Evolutionary conservation across 2,888 invertebrate species (phyloP), one percentile per base, ranked within the genome.

Genomic region (Rotaria magnacalcarata): DNA sequence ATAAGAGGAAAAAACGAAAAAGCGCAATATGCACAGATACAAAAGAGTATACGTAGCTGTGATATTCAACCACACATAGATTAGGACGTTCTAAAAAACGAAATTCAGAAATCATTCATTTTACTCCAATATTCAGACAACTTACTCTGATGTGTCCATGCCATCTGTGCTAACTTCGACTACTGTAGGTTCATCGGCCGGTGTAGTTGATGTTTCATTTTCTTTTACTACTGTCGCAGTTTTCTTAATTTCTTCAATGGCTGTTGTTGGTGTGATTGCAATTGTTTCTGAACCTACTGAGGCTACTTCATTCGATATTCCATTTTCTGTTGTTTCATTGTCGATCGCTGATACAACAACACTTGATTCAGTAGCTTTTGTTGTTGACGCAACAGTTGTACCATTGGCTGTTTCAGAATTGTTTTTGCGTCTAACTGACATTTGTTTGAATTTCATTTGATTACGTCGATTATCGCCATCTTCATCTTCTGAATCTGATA

Each of bases 381-480:
- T n/a, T 14, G n/a, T 47, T 47, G n/a, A 11, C 24, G 43, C 47
- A 47, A 80, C 47, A 24, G 47, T 47, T 80, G 47, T 80, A 80
- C 80, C 80, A 47, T 80, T 80, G 11, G n/a, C n/a, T 19, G 80
- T n/a, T 41, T 80, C 80, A 2, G 80, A 47, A 47, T 24, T 80
- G 3, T 47, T n/a, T 80, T 80, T 80, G 5, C 47, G 24, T 75
- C 80, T 85, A 27, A 50, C 60, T 7, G 47, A 8, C 11, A 47
- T n/a, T 47, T n/a, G 24, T 85, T 85, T 86, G 52, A 60, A 86
- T 74, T 74, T 84, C 43, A 52, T 43, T 27, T 50, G 85, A 86
- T 85, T 58, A 47, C 75, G 85, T 21, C 86, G 56, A n/a, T 86
- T 86, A 27, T 86, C 86, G 19, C 86, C 86, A 41, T 86, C 86